Conservation (phyloP, 2,797 vertebrate species). For the Pteronotus mesoamericanus region DNA sequence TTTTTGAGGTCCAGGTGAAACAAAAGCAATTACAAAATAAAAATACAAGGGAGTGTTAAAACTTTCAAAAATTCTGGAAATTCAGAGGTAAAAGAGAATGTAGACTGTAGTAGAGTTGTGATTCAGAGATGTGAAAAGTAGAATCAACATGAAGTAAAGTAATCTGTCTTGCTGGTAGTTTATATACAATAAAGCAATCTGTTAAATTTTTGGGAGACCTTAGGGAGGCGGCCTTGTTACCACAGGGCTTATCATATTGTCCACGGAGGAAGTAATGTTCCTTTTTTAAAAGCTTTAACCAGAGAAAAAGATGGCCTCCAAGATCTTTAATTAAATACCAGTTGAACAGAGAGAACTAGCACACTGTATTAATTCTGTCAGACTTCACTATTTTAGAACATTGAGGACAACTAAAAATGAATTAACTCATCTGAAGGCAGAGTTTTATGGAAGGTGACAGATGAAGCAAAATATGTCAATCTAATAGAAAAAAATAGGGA, state of each 20-base stretch:
- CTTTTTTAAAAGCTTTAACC: slow-evolving; percentile 13
- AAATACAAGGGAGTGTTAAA: neutral
- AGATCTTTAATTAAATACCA: slow-evolving; percentile 62
- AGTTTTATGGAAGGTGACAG: slow-evolving; percentile 67
- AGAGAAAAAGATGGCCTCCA: slow-evolving; percentile 54
- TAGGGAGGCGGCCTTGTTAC: slow-evolving; percentile 28
- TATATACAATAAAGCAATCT: neutral
- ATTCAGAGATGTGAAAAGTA: neutral
- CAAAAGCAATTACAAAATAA: neutral
- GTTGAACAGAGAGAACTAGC: slow-evolving; percentile 63
- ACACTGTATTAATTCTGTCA: slow-evolving; percentile 74
- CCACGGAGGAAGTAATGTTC: slow-evolving; percentile 34
- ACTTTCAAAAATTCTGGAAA: neutral
- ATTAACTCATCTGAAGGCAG: slow-evolving; percentile 67
- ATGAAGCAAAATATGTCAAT: slow-evolving; percentile 69
- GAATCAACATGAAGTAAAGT: neutral
- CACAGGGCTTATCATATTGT: slow-evolving; percentile 51
- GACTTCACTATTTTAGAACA: slow-evolving; percentile 69
- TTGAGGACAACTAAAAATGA: slow-evolving; percentile 70
- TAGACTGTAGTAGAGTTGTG: neutral
- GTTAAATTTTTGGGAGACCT: slow-evolving; percentile 33
- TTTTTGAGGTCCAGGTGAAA: neutral
- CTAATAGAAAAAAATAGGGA: slow-evolving; percentile 26
- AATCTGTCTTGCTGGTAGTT: neutral
- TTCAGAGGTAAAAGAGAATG: neutral